Base-by-base conservation (phyloP, 2,888 invertebrate species). In the Ischnus inquisitorius region DNA sequence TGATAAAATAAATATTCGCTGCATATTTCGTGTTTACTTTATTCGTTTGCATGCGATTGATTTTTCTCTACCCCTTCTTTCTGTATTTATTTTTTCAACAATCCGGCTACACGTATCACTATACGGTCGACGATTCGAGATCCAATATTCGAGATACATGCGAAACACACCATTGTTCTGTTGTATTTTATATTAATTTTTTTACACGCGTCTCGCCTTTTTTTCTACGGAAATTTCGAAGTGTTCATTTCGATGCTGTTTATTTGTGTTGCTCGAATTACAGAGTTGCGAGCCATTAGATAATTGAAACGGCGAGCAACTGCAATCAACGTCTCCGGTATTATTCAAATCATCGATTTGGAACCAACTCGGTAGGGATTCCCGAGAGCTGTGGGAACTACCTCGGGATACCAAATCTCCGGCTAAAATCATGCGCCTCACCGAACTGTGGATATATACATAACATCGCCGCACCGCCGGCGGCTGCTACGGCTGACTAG, bases 1-100 rank as follows among this genome's bases (percentile, higher is more conserved):
- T 43, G 54, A 79, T 79, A 43, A 72, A 54, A 72, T 79, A 79
- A 79, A 79, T 72, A 65, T 65, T 72, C 25, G 54, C 34, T 25
- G 19, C 6, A 16, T 12, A 34, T 34, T 65, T 41, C 39, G 25
- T 8, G n/a, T 48, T 71, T 19, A 71, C 34, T 25, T n/a, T 25
- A n/a, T 16, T 22, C 43, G 16, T 34, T 79, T 43, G 19, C 34
- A 2, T 48, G 16, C 19, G n/a, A 79, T 64, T 79, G 46, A 54
- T 25, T 79, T 25, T 64, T 14, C 41, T 39, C 12, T 65, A n/a
- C 34, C 41, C 43, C n/a, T 65, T 4, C 12, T 19, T 54, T 51
- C n/a, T 68, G 14, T 68, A n/a, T 68, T 68, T 5, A n/a, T 68
- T 68, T n/a, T 46, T 4, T 10, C 28, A 8, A n/a, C 6, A 25